Base-by-base conservation (phyloP, 2,888 invertebrate species). In the Chrysomela aeneicollis region DNA sequence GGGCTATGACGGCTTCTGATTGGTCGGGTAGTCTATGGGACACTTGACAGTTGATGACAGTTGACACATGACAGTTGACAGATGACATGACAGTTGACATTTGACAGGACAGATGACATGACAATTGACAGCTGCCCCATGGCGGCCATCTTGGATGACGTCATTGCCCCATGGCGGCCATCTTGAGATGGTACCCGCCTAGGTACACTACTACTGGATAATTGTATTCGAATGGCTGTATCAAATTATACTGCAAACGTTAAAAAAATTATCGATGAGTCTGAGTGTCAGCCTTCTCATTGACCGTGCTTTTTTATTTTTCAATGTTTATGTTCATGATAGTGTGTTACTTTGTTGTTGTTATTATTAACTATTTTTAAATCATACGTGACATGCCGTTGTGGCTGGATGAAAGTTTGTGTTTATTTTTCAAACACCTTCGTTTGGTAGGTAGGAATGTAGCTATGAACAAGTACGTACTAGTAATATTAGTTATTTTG, bases 231-330 rank as follows among this genome's bases (percentile, higher is more conserved):
- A 57, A 57, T 57, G 42, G 42, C 42, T 55, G 37, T 26, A 19
- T 55, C 55, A 55, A 55, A 55, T 55, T 55, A 55, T 55, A 55
- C 21, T 55, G 55, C 55, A 55, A 55, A 42, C 42, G 18, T 55
- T 55, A 18, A 55, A 55, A 55, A 55, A 42, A 55, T 51, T 55
- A 42, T 55, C 42, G 21, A 55, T 55, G 55, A 55, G 55, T 42
- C 55, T 42, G 51, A 51, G 51, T 51, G 51, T 51, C 51, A 22
- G 51, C 51, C 51, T 51, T 51, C 51, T 22, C 22, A 51, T 51
- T 51, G 51, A 51, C 18, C 51, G 51, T 51, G 51, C 51, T 51
- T 46, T 46, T 46, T 46, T 46, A 46, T 46, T 46, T 46, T 15
- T 46, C 46, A 46, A 46, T 15, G 46, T 46, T 46, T 46, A 46